Evolutionary conservation across 2,888 invertebrate species (phyloP).

Genomic region (Synanthedon vespiformis): DNA sequence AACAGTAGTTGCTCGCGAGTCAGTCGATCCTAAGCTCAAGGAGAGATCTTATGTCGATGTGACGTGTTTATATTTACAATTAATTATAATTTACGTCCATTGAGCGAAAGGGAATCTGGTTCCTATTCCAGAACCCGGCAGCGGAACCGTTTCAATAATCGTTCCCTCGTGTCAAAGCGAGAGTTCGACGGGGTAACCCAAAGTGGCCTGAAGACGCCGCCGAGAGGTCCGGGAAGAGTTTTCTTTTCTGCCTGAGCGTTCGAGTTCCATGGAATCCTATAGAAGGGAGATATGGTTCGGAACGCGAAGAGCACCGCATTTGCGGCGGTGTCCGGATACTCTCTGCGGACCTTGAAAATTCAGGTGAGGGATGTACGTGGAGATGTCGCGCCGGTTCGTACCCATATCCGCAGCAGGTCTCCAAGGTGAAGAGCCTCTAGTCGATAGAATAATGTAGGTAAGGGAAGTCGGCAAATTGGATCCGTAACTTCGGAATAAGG

Average conservation of each 20-base stretch:
- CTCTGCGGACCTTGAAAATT: neutral
- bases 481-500: slow-evolving; percentile 1
- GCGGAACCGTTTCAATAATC: neutral
- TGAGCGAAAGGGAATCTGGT: neutral
- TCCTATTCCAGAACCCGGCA: neutral
- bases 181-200: neutral
- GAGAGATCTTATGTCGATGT: neutral
- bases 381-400: neutral
- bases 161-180: neutral
- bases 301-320: neutral
- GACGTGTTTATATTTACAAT: neutral
- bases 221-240: neutral
- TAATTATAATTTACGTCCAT: neutral
- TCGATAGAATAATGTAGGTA: slow-evolving; percentile 1
- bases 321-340: neutral
- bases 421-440: slow-evolving; percentile 1
- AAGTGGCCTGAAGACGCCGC: neutral
- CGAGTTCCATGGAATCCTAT: neutral
- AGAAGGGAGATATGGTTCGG: neutral
- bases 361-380: neutral
- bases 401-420: neutral
- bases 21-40: neutral
- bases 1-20: neutral
- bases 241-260: neutral
- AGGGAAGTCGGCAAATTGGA: slow-evolving; percentile 1